Percentiles rank a stretch among this genome's conserved stretches.
These are phyloP conservation scores for Drosophila sturtevanti DNA, from an alignment of 1,140 invertebrate species.

Conservation along the genomic window DNA sequence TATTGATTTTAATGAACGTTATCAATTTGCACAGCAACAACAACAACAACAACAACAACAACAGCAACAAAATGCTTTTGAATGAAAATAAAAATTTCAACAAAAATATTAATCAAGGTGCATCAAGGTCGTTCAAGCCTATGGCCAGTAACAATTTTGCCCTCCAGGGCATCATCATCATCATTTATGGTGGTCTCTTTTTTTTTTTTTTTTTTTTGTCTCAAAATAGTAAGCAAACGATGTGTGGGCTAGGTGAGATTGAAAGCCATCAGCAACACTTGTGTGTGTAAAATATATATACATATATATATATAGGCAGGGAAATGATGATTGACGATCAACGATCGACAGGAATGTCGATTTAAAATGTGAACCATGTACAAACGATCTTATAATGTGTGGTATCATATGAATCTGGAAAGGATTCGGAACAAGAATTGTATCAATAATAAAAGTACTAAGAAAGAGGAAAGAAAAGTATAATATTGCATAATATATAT, in stretches of 20 bases:
- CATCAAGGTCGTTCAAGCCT: neutral
- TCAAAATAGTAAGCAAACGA: slow-evolving; percentile 14
- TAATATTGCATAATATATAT: no score
- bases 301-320: neutral
- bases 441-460: no score
- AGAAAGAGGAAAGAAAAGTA: no score
- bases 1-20: slow-evolving; percentile 78
- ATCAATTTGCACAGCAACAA: slow-evolving; percentile 64
- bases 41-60: slow-evolving; percentile 35
- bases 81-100: neutral
- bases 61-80: slow-evolving; percentile 23
- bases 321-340: slow-evolving; percentile 9
- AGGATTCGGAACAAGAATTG: no score
- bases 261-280: slow-evolving; percentile 39
- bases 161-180: neutral
- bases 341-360: slow-evolving; percentile 11
- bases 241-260: slow-evolving; percentile 25
- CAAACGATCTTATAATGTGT: no score
- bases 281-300: neutral
- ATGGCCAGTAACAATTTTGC: neutral
- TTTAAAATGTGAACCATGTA: no score
- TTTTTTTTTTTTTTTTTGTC: no score
- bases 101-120: neutral
- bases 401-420: no score
- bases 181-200: neutral